A percentile compares a stretch with the other conserved stretches of the same genome.
Conservation (phyloP, 2,113 vertebrate genomes). For the Halcyon senegalensis region DNA sequence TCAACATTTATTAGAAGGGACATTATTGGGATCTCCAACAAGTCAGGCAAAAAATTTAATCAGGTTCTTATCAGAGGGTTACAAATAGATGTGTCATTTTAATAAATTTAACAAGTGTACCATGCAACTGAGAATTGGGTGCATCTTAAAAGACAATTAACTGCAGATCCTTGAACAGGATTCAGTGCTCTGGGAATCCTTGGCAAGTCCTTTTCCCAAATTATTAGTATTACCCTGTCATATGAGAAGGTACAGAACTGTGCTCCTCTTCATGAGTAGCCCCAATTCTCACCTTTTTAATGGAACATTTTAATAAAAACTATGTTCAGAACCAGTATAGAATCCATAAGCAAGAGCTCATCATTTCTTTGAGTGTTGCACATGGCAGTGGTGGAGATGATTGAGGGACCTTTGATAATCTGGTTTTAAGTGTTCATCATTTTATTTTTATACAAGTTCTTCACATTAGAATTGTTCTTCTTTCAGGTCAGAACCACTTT, state of each 20-base stretch:
- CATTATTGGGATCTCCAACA: neutral
- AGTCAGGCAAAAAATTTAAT: constrained; percentile 36
- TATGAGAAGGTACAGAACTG: neutral
- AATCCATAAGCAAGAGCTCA: neutral
- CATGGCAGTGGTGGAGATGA: neutral
- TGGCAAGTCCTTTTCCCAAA: neutral
- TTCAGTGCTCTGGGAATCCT: neutral
- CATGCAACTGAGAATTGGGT: neutral
- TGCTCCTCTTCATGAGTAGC: neutral
- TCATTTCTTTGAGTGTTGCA: neutral
- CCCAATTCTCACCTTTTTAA: neutral
- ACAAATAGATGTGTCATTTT: constrained; percentile 15
- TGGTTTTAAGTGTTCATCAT: neutral
- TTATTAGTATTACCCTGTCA: neutral
- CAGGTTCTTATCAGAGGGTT: constrained; percentile 17
- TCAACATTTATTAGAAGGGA: neutral
- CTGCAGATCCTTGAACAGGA: neutral
- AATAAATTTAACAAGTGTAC: neutral
- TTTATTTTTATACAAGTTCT: neutral
- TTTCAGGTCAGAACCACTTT: neutral
- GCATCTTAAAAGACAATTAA: neutral
- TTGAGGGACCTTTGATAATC: neutral
- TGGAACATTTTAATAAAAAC: neutral
- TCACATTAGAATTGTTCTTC: neutral
- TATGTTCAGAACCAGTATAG: neutral